Percentiles rank a stretch among this genome's conserved stretches.
phyloP scores from a whole-genome alignment of 2,888 invertebrate genomes.

The Hydrotaea cyrtoneurina region DNA sequence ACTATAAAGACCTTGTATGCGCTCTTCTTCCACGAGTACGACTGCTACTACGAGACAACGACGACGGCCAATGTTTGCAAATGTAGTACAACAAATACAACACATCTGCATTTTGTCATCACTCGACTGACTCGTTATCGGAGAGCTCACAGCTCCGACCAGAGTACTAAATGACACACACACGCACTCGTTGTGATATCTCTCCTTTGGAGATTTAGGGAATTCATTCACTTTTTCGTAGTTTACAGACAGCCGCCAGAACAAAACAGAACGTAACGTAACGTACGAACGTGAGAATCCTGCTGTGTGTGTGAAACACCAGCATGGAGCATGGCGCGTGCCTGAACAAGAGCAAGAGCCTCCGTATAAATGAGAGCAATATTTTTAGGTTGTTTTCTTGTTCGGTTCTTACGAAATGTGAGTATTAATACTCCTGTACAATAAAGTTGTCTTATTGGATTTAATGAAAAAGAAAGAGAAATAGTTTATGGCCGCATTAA shows the following conservation, averaged over 20 bases:
- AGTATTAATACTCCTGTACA: not conserved
- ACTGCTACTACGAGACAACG: not conserved
- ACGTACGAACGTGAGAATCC: not conserved
- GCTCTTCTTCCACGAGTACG: slow-evolving; percentile 37
- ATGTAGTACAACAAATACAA: slow-evolving; percentile 28
- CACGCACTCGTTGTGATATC: not conserved
- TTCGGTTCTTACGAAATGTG: not conserved
- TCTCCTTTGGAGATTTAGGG: slow-evolving; percentile 26
- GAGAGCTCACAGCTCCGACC: too few relatives aligned
- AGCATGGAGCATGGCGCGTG: slow-evolving; percentile 52
- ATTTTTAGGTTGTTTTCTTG: not conserved
- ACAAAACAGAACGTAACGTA: not conserved
- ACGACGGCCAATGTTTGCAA: slow-evolving; percentile 8
- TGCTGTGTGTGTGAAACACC: not conserved
- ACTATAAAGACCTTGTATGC: slow-evolving; percentile 1
- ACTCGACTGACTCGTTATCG: not conserved
- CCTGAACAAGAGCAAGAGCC: slow-evolving; percentile 59
- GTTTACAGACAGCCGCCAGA: too few relatives aligned
- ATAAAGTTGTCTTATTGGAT: slow-evolving; percentile 23
- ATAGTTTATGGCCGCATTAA: slow-evolving; percentile 3
- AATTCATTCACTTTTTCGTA: slow-evolving; percentile 27
- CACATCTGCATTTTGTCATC: slow-evolving; percentile 50
- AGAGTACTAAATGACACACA: slow-evolving; percentile 11
- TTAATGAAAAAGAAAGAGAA: slow-evolving; percentile 10
- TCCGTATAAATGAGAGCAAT: not conserved